Evolutionary conservation across 2,888 invertebrate species (phyloP).

Genomic region (Syritta pipiens): DNA sequence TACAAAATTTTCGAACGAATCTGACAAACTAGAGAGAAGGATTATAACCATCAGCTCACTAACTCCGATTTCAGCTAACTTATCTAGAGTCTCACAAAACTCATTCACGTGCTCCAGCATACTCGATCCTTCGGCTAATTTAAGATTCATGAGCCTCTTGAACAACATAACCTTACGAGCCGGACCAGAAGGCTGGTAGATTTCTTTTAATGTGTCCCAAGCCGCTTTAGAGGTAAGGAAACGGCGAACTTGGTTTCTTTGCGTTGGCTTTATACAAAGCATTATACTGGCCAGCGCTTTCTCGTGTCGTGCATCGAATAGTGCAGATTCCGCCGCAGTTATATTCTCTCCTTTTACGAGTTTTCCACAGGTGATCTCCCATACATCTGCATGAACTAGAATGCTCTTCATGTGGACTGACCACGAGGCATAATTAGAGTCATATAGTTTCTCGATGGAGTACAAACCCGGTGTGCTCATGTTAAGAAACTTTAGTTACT

Average conservation of each 20-base stretch:
- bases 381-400: slow-evolving; percentile 3
- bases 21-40: slow-evolving; percentile 61
- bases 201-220: slow-evolving; percentile 48
- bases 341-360: background rate
- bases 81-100: slow-evolving; percentile 42
- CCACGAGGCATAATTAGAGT: slow-evolving; percentile 9
- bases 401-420: slow-evolving; percentile 12
- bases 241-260: slow-evolving; percentile 47
- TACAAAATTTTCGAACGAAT: slow-evolving; percentile 61
- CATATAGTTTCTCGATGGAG: slow-evolving; percentile 2
- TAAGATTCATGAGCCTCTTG: slow-evolving; percentile 32
- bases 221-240: slow-evolving; percentile 34
- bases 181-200: slow-evolving; percentile 53
- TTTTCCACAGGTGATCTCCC: background rate
- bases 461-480: slow-evolving; percentile 7
- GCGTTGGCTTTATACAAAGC: slow-evolving; percentile 46
- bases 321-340: background rate
- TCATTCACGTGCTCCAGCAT: slow-evolving; percentile 53
- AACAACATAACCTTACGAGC: slow-evolving; percentile 59
- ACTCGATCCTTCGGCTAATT: slow-evolving; percentile 18
- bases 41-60: slow-evolving; percentile 50
- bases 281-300: slow-evolving; percentile 58
- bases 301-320: slow-evolving; percentile 35
- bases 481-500: background rate
- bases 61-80: slow-evolving; percentile 37